Evolutionary conservation across 2,797 vertebrate species (phyloP).

Genomic region (Knipowitschia caucasica): DNA sequence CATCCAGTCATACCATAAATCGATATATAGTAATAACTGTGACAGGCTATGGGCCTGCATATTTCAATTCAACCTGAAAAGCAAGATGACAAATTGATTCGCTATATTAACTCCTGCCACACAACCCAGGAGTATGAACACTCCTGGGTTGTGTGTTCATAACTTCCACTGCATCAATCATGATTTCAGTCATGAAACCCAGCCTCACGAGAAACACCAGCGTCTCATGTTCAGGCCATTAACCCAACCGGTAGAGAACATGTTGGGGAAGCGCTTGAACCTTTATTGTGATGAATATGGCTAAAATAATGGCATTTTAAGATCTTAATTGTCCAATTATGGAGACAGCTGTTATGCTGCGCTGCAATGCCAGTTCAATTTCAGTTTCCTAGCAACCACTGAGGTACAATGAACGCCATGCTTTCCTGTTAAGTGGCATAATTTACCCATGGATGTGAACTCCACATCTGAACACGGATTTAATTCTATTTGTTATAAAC

Average conservation of each 20-base stretch:
- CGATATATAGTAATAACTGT: too few relatives aligned
- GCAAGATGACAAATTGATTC: background rate
- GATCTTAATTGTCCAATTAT: slow-evolving; percentile 81
- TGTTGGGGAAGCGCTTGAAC: slow-evolving; percentile 60
- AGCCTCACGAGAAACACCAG: slow-evolving; percentile 43
- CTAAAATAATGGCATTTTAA: slow-evolving; percentile 74
- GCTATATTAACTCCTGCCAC: background rate
- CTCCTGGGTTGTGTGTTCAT: slow-evolving; percentile 12
- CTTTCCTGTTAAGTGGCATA: slow-evolving; percentile 68
- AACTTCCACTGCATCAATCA: slow-evolving; percentile 35
- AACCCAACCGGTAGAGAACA: slow-evolving; percentile 68
- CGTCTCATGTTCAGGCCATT: slow-evolving; percentile 66
- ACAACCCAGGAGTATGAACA: too few relatives aligned
- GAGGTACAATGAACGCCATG: slow-evolving; percentile 71
- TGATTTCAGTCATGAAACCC: slow-evolving; percentile 55
- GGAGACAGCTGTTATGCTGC: slow-evolving; percentile 75
- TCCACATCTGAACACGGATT: slow-evolving; percentile 36
- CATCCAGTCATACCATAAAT: too few relatives aligned
- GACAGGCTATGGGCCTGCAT: too few relatives aligned
- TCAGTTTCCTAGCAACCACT: slow-evolving; percentile 82
- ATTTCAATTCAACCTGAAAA: background rate
- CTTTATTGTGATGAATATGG: slow-evolving; percentile 73
- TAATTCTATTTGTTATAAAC: slow-evolving; percentile 15
- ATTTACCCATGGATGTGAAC: slow-evolving; percentile 47
- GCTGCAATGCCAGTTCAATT: slow-evolving; percentile 74